Base-by-base conservation (phyloP, 2,113 vertebrate genomes). In the Urocolius indicus region DNA sequence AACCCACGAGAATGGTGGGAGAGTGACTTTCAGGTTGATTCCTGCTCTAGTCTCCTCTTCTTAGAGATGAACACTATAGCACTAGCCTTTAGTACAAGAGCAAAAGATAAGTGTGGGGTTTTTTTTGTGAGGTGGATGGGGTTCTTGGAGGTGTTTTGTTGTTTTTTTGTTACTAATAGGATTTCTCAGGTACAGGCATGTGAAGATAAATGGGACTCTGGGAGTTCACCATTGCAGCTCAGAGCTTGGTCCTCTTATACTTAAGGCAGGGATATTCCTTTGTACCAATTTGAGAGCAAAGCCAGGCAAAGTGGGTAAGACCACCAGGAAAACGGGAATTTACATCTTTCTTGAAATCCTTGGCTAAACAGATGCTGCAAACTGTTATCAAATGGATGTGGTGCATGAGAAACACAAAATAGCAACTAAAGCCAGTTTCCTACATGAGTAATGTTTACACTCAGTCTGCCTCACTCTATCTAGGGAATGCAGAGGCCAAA, bases 331-430 rank as follows among this genome's bases (percentile, higher is more conserved):
- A 73, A 72, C 43, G 23, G 24, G 45, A 82, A 73, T 4, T 7
- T 19, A 57, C 18, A 30, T 14, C 34, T 8, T 48, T 13, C 58
- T 54, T 22, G 32, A 83, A 82, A 91, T 45, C 54, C 51, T 36
- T 32, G 29, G 46, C 27, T 63, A 73, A 82, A 46, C 24, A 54
- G 71, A 80, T 61, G 45, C 62, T 73, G 36, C 58, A n/a, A 61
- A 54, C 16, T 27, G 41, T 12, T 24, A 32, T 6, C 61, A 90
- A 90, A 63, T 0, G 0, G 6, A 63, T 8, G 32, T 0, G 4
- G 36, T 84, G n/a, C 41, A 52, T 3, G 5, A 62, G 45, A 63
- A 80, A 34, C 59, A 65, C 36, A 45, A 51, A 32, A 5, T 13
- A 89, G 74, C 14, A 48, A 21, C 69, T 3, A 29, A 38, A 90